Base-by-base conservation (phyloP, 2,113 vertebrate species). In the Dipodomys ordii region DNA sequence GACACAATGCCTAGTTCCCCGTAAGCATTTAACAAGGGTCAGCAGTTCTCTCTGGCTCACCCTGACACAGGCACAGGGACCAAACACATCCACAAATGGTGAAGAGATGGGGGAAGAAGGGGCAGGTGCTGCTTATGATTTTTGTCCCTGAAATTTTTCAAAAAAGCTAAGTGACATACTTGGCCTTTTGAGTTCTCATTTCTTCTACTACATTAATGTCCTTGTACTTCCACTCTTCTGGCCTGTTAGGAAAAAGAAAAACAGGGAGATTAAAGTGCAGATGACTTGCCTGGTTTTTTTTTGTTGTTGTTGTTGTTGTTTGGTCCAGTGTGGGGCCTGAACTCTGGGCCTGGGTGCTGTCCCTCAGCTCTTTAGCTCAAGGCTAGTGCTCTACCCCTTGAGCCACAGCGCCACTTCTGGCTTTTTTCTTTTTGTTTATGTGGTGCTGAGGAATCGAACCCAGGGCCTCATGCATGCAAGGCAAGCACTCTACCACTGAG, bases 1-100 rank as follows among this genome's bases (percentile, higher is more conserved):
- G 49, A n/a, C 16, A n/a, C 20, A 2, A 3, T 0, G 0, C 4
- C 71, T 23, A 2, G 3, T 2, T 1, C 4, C 13, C 16, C 20
- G 3, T 2, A 25, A 28, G 30, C 2, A 20, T 13, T 35, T 53
- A 19, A 68, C 27, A 69, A 30, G 39, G 7, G 13, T 3, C 12
- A 0, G 57, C 13, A 22, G 44, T 39, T 64, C 39, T 27, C 57
- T 32, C 46, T 10, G 30, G 18, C 23, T 67, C 53, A 32, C 35
- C 8, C 0, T 23, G n/a, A 57, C 23, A 49, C 30, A 9, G 15
- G 73, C 4, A 2, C 9, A 20, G 65, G 15, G 53, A 35, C 19
- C 16, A 27, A 23, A 10, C 0, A 2, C 44, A 9, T 28, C 68
- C 27, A 12, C 25, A n/a, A 27, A 3, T 9, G 30, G 23, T 13